These are phyloP conservation scores for Muraenolepis orangiensis DNA, from an alignment of 2,797 vertebrate species.

Conservation along the genomic window DNA sequence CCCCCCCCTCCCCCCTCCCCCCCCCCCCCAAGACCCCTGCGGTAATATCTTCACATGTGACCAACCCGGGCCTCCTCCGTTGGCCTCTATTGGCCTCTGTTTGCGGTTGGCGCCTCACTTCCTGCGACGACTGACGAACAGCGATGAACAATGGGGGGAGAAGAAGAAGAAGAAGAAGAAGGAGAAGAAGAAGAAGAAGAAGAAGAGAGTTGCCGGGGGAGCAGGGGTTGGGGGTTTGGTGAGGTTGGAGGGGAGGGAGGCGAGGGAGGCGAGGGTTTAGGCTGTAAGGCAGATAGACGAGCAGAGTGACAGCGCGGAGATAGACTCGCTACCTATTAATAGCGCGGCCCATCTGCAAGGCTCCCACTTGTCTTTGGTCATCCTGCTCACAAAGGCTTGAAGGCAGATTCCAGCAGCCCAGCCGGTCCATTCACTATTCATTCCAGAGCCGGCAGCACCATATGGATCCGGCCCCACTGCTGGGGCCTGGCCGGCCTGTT, in stretches of 20 bases:
- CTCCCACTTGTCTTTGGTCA: slow-evolving; percentile 90
- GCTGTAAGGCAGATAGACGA: slow-evolving; percentile 77
- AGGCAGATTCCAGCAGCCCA: slow-evolving; percentile 88
- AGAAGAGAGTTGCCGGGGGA: too few relatives aligned
- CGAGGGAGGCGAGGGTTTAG: slow-evolving; percentile 20
- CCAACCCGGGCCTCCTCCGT: slow-evolving; percentile 36
- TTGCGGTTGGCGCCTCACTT: slow-evolving; percentile 49
- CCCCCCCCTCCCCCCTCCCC: slow-evolving; percentile 23
- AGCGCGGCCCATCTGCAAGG: slow-evolving; percentile 85
- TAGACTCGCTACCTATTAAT: slow-evolving; percentile 81
- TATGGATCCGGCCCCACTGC: slow-evolving; percentile 89
- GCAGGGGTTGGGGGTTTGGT: slow-evolving; percentile 49
- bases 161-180: too few relatives aligned
- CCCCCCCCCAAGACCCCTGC: slow-evolving; percentile 22
- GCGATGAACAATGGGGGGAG: slow-evolving; percentile 34
- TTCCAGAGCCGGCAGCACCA: slow-evolving; percentile 87
- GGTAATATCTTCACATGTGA: slow-evolving; percentile 42
- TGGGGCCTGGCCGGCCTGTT: slow-evolving; percentile 85
- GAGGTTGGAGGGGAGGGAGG: slow-evolving; percentile 8
- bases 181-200: too few relatives aligned
- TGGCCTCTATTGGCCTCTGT: too few relatives aligned
- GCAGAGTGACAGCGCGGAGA: slow-evolving; percentile 77
- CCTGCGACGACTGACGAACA: slow-evolving; percentile 36
- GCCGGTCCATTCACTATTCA: slow-evolving; percentile 95
- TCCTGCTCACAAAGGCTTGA: slow-evolving; percentile 89